These are phyloP conservation scores for Meta bourneti DNA, from an alignment of 2,888 invertebrate genomes.

Conservation along the genomic window DNA sequence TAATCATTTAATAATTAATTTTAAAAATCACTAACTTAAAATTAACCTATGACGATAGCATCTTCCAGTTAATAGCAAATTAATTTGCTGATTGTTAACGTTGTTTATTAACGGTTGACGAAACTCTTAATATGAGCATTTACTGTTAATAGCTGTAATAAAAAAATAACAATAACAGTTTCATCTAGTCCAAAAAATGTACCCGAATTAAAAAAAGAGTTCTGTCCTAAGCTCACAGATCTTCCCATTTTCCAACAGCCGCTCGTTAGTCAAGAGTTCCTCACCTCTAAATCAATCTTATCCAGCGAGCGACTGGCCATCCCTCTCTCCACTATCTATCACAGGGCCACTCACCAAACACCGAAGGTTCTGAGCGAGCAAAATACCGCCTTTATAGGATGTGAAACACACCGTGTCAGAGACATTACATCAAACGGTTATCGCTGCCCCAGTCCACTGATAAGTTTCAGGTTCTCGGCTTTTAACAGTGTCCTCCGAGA, in stretches of 20 bases:
- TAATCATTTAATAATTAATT: too few relatives aligned
- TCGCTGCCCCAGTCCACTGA: slow-evolving; percentile 53
- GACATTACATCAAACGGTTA: slow-evolving; percentile 65
- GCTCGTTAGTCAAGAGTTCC: slow-evolving; percentile 41
- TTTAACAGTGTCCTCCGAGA: slow-evolving; percentile 47
- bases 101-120: too few relatives aligned
- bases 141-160: background rate
- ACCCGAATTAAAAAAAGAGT: background rate
- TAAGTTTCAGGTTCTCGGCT: slow-evolving; percentile 38
- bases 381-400: slow-evolving; percentile 64
- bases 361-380: slow-evolving; percentile 5
- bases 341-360: background rate
- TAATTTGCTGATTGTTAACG: too few relatives aligned
- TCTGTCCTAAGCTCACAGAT: slow-evolving; percentile 25
- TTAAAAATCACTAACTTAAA: too few relatives aligned
- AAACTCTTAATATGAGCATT: too few relatives aligned
- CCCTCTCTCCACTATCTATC: slow-evolving; percentile 42
- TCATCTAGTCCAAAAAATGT: background rate
- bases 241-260: slow-evolving; percentile 31
- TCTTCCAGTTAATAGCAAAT: too few relatives aligned
- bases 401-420: slow-evolving; percentile 69
- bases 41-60: too few relatives aligned
- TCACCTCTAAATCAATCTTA: slow-evolving; percentile 50
- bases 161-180: background rate
- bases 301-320: slow-evolving; percentile 19